phyloP scores from a whole-genome alignment of 2,113 vertebrate species.

The Catharus fuscescens region DNA sequence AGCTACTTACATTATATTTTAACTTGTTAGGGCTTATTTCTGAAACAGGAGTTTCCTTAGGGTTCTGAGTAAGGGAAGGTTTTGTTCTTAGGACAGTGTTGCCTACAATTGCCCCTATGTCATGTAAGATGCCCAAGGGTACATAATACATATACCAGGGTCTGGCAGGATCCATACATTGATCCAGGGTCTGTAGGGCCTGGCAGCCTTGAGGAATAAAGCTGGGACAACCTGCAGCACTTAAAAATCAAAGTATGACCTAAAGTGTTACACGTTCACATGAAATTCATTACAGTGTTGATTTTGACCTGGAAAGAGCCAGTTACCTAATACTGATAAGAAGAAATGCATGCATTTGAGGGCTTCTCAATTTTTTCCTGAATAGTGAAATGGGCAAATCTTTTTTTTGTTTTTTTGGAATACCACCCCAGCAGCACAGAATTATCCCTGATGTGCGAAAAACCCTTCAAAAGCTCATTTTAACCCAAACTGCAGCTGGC shows the following conservation, averaged over 20 bases:
- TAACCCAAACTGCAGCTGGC: not conserved
- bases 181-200: not conserved
- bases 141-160: not conserved
- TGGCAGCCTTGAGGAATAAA: not conserved
- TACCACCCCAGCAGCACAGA: not conserved
- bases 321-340: not conserved
- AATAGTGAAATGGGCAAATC: not conserved
- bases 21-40: not conserved
- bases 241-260: not conserved
- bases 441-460: not conserved
- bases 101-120: not conserved
- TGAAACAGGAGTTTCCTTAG: not conserved
- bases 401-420: not conserved
- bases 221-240: not conserved
- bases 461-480: not conserved
- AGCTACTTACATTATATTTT: not conserved
- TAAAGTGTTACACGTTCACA: not conserved
- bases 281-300: not conserved
- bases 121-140: not conserved
- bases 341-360: not conserved
- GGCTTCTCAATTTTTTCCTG: not conserved
- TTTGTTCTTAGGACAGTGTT: not conserved
- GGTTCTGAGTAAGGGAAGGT: not conserved
- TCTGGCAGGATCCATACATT: not conserved
- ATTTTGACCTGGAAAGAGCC: not conserved